These are phyloP conservation scores for Prionace glauca DNA, from an alignment of 2,797 vertebrate species.

Conservation along the genomic window DNA sequence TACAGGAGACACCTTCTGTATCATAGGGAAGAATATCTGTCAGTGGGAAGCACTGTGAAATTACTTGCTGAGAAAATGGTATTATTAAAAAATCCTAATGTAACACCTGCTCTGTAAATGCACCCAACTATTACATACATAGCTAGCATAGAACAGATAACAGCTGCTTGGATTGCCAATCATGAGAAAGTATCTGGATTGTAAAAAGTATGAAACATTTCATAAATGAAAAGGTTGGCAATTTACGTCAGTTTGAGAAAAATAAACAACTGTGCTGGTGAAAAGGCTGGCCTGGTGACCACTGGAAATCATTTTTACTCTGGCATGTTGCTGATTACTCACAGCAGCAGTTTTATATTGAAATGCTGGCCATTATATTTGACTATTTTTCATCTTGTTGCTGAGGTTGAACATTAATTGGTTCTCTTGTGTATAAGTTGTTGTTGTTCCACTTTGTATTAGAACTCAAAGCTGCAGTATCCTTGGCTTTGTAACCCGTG, in stretches of 20 bases:
- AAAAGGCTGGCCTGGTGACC: neutral
- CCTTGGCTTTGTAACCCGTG: neutral
- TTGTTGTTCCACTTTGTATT: neutral
- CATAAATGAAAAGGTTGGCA: constrained; percentile 16
- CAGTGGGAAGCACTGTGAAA: neutral
- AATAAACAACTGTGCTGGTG: neutral
- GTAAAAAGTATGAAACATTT: neutral
- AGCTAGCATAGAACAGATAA: neutral
- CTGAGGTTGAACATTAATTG: constrained; percentile 9
- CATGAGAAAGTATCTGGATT: constrained; percentile 6
- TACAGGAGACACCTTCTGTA: neutral
- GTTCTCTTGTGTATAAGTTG: neutral
- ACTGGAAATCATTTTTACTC: neutral
- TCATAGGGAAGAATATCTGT: neutral
- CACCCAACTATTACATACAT: neutral
- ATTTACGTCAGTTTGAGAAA: neutral
- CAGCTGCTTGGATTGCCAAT: constrained; percentile 13
- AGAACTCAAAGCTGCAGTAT: neutral
- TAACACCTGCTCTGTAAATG: neutral
- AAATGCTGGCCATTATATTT: constrained; percentile 11
- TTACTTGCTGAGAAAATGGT: neutral
- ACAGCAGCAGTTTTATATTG: neutral
- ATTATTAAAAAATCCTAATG: neutral
- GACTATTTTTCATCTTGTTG: constrained; percentile 17
- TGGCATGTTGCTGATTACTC: neutral